These are phyloP conservation scores for Centropus unirufus DNA, from an alignment of 2,113 vertebrate genomes.

Conservation along the genomic window DNA sequence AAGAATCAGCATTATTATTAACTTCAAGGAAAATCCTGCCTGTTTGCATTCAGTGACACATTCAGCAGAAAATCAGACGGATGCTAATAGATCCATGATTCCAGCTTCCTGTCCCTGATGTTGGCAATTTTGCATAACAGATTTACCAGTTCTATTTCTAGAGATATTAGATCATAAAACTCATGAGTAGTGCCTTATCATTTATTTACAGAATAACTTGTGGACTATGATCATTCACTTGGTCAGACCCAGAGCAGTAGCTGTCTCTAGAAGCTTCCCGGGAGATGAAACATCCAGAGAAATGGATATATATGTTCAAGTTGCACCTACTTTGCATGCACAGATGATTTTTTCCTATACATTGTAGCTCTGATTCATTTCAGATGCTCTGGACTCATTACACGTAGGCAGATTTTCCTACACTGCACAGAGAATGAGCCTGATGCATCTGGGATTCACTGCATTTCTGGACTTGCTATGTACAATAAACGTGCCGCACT, in stretches of 20 bases:
- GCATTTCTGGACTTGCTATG: no score
- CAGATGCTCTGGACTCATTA: neutral
- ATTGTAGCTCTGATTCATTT: slow-evolving; percentile 44
- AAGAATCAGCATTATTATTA: neutral
- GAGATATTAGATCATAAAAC: neutral
- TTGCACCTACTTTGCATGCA: neutral
- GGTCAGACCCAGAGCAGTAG: neutral
- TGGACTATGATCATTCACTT: neutral
- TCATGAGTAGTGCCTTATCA: neutral
- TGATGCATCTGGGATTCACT: no score
- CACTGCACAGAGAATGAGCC: no score
- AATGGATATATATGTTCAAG: neutral
- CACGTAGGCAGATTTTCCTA: neutral
- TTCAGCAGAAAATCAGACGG: neutral
- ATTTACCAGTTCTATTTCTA: neutral
- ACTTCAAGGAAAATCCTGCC: neutral
- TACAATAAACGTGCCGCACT: no score
- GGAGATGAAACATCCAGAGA: neutral
- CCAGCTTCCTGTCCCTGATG: neutral
- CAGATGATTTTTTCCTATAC: neutral
- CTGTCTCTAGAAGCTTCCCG: slow-evolving; percentile 3
- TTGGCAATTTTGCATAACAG: neutral
- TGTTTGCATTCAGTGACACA: neutral
- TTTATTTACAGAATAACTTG: neutral
- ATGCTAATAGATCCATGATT: neutral